phyloP scores from a whole-genome alignment of 2,888 invertebrate species.

The Mythimna albipuncta region DNA sequence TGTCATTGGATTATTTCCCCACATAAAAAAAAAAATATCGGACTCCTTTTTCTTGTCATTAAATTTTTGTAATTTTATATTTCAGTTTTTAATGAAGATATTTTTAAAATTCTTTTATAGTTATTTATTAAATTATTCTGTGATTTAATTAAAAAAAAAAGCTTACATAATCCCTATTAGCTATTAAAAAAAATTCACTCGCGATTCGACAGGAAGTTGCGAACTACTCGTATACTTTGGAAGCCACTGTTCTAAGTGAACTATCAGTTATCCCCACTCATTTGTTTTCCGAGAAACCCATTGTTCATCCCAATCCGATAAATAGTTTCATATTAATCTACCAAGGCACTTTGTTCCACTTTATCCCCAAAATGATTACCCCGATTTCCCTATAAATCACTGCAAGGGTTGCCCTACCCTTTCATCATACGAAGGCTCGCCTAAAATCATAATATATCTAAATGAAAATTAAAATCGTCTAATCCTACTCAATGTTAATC shows the following conservation, averaged over 20 bases:
- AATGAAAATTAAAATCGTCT: conserved; percentile 65
- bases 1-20: too few species aligned
- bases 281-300: conserved; percentile 1
- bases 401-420: conserved; percentile 45
- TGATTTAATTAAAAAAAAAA: too few species aligned
- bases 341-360: conserved; percentile 25
- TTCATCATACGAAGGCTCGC: conserved; percentile 35
- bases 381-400: conserved; percentile 51
- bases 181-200: too few species aligned
- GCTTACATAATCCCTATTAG: too few species aligned
- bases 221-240: too few species aligned
- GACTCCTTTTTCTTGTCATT: too few species aligned
- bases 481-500: conserved; percentile 67
- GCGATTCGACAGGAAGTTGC: too few species aligned
- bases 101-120: too few species aligned
- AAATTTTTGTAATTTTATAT: too few species aligned
- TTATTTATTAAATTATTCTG: too few species aligned
- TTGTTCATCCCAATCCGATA: conserved; percentile 19
- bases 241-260: background rate
- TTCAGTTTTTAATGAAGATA: too few species aligned
- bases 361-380: conserved; percentile 45
- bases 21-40: too few species aligned
- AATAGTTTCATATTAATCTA: conserved; percentile 43
- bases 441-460: conserved; percentile 55
- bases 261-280: background rate